Evolutionary conservation across 2,113 vertebrate species (phyloP).

Genomic region (Burhinus oedicnemus): DNA sequence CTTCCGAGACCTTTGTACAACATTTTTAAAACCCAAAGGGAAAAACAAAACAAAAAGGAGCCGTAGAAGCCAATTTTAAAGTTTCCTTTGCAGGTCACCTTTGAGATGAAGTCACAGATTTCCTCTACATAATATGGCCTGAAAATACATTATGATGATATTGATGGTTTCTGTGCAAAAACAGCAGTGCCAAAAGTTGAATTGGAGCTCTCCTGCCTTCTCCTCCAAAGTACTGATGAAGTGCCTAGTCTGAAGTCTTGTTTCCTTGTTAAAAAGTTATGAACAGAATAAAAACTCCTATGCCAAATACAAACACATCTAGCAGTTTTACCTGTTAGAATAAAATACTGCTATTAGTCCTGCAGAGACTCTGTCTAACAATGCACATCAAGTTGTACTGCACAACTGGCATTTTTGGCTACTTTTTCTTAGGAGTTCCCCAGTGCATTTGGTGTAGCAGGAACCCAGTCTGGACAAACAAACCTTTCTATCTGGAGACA

Average conservation of each 20-base stretch:
- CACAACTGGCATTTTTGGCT: neutral
- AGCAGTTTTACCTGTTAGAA: neutral
- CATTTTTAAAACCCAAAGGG: conserved; percentile 29
- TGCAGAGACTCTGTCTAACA: neutral
- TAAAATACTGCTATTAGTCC: neutral
- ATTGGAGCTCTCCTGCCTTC: neutral
- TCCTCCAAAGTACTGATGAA: neutral
- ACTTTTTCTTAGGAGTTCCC: neutral
- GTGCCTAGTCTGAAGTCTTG: neutral
- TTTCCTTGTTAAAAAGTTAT: neutral
- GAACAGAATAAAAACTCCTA: neutral
- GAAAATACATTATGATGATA: neutral
- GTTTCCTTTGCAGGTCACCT: neutral
- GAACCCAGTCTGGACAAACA: neutral
- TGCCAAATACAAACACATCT: neutral
- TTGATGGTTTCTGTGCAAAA: neutral
- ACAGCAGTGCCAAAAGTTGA: neutral
- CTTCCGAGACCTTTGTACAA: neutral
- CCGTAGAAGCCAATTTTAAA: neutral
- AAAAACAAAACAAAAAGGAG: conserved; percentile 31
- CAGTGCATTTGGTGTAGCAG: rapidly evolving
- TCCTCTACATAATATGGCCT: neutral
- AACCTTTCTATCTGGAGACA: neutral
- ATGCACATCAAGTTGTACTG: no score
- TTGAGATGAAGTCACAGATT: conserved; percentile 26